phyloP scores from a whole-genome alignment of 2,888 invertebrate genomes.

The Sinopyrophorus schimmeli region DNA sequence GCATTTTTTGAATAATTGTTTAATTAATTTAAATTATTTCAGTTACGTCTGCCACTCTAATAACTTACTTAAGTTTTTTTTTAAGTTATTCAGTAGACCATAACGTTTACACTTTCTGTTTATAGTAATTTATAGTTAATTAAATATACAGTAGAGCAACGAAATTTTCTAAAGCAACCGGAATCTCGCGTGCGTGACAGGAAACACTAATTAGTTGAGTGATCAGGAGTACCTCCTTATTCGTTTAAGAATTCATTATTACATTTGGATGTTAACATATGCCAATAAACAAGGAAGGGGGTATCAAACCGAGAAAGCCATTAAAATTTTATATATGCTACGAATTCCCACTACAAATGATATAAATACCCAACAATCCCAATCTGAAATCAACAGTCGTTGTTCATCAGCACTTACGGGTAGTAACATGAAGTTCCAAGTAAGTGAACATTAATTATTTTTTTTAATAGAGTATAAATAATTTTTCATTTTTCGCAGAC shows the following conservation, averaged over 20 bases:
- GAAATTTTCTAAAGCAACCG: constrained; percentile 10
- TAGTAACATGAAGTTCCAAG: constrained; percentile 46
- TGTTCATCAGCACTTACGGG: constrained; percentile 34
- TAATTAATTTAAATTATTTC: too few relatives aligned
- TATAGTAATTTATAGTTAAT: constrained; percentile 5
- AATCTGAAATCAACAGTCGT: constrained; percentile 44
- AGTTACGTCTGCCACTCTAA: too few relatives aligned
- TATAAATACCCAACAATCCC: constrained; percentile 18
- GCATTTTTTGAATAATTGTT: too few relatives aligned
- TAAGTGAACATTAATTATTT: constrained; percentile 38
- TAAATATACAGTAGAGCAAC: constrained; percentile 7
- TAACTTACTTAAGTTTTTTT: too few relatives aligned
- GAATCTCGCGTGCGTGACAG: constrained; percentile 16
- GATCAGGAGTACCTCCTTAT: constrained; percentile 2
- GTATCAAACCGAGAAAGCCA: constrained; percentile 13
- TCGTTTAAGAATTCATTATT: constrained; percentile 1
- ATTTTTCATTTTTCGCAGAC: constrained; percentile 44
- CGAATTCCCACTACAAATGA: constrained; percentile 7
- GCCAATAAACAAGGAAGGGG: constrained; percentile 2
- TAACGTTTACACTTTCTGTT: constrained; percentile 8
- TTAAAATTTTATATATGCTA: not conserved
- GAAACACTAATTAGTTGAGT: constrained; percentile 15
- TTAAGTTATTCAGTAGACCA: constrained; percentile 3
- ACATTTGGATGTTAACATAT: constrained; percentile 14
- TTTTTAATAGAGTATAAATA: not conserved